Base-by-base conservation (phyloP, 2,797 vertebrate species). In the Dipus sagitta region DNA sequence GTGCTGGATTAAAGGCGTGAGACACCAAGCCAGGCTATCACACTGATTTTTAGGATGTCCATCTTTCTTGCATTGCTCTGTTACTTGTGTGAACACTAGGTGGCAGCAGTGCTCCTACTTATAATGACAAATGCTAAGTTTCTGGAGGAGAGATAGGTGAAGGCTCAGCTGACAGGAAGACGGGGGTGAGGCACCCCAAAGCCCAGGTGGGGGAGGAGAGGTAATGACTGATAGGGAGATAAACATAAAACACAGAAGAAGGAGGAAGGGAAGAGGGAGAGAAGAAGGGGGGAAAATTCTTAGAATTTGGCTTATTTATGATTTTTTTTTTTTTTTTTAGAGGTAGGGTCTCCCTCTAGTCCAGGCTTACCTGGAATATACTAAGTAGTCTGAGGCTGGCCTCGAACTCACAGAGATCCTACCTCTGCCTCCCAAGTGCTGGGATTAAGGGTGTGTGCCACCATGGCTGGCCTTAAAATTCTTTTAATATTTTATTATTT, bases 71-170 rank as follows among this genome's bases (percentile, higher is more conserved):
- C 52, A 42, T 20, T 74, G 8, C 7, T 79, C 28, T 71, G 52
- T 67, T 67, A 54, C 42, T 94, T 54, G 18, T 86, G 62, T 86
- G 86, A 91, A 64, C 96, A 82, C 87, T 91, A 94, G 96, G 90
- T 93, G 96, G 96, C 96, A 94, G 90, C 87, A 92, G 75, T 23
- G 30, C 18, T 67, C 34, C 82, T n/a, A 74, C 65, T 79, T 90
- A 65, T 90, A 96, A 92, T 6, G 34, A 38, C 7, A 32, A 2
- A 5, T 0, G 52, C 13, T 12, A 71, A 83, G 47, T 94, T 94
- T 68, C 54, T 47, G 76, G 12, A 38, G n/a, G 34, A 15, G 38
- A 79, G 6, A 47, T 20, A 21, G 24, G 42, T 47, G 72, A 83
- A 83, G 72, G 7, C 2, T 71, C n/a, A 75, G 3, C 26, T 15